Conservation (phyloP, 1,140 invertebrate species). For the Arctopsyche grandis region DNA sequence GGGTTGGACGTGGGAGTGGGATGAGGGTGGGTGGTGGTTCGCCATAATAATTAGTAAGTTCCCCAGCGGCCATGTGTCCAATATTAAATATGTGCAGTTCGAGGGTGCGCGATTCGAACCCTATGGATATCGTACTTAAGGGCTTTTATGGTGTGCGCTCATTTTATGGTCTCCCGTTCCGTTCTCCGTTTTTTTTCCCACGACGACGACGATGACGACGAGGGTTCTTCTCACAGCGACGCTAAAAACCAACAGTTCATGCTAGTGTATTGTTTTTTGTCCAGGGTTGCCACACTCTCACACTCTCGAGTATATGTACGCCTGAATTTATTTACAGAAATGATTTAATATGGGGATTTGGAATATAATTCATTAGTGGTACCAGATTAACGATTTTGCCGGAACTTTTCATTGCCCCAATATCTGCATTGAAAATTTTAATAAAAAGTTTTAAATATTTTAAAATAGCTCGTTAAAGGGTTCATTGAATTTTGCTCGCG, state of each 20-base stretch:
- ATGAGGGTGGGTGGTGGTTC: no score
- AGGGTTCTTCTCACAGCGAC: neutral
- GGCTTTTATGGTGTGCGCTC: neutral
- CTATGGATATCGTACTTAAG: neutral
- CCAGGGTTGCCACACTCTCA: no score
- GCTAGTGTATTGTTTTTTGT: neutral
- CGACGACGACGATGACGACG: neutral
- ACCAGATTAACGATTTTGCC: no score
- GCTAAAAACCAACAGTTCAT: neutral
- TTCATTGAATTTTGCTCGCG: no score
- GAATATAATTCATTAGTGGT: no score
- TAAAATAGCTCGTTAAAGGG: no score
- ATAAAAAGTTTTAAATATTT: no score
- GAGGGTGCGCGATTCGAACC: neutral
- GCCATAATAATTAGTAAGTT: conserved; percentile 35
- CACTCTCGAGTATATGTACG: no score
- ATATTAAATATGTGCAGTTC: neutral
- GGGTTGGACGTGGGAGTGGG: neutral
- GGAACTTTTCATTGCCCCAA: no score
- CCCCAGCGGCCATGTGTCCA: neutral
- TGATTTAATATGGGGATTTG: no score
- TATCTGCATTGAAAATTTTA: no score
- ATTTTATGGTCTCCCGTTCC: neutral
- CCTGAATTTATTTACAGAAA: no score
- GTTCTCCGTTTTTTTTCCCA: neutral